Percentiles rank a stretch among this genome's conserved stretches.
Conservation (phyloP, 2,797 vertebrate species). For the Rhinatrema bivittatum region DNA sequence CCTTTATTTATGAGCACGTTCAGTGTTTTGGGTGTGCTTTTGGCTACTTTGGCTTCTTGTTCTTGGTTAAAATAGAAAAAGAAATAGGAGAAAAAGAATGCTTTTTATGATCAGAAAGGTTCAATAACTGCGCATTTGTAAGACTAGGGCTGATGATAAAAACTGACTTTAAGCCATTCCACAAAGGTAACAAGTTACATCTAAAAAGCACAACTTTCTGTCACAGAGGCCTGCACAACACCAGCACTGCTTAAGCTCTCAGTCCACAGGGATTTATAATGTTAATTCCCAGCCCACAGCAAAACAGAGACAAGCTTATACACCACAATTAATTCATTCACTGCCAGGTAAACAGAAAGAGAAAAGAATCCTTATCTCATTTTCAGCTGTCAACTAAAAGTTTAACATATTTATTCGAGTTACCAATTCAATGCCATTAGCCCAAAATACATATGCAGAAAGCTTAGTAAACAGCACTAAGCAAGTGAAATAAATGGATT, state of each 20-base stretch:
- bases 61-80: constrained; percentile 4
- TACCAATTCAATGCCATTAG: too few relatives aligned
- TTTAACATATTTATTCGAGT: too few relatives aligned
- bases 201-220: neutral
- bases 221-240: neutral
- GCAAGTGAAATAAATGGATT: too few relatives aligned
- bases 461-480: too few relatives aligned
- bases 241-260: neutral
- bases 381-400: too few relatives aligned
- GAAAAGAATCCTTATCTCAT: too few relatives aligned
- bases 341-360: too few relatives aligned
- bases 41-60: too few relatives aligned
- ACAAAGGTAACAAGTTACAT: neutral
- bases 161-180: neutral
- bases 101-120: constrained; percentile 9
- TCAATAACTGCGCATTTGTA: neutral
- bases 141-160: neutral
- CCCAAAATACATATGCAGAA: too few relatives aligned
- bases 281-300: constrained; percentile 4
- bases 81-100: neutral
- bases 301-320: constrained; percentile 9
- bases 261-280: neutral
- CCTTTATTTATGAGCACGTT: too few relatives aligned
- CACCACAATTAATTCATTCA: too few relatives aligned
- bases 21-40: too few relatives aligned